Evolutionary conservation across 1,140 invertebrate species (phyloP).

Genomic region (Bombus huntii): DNA sequence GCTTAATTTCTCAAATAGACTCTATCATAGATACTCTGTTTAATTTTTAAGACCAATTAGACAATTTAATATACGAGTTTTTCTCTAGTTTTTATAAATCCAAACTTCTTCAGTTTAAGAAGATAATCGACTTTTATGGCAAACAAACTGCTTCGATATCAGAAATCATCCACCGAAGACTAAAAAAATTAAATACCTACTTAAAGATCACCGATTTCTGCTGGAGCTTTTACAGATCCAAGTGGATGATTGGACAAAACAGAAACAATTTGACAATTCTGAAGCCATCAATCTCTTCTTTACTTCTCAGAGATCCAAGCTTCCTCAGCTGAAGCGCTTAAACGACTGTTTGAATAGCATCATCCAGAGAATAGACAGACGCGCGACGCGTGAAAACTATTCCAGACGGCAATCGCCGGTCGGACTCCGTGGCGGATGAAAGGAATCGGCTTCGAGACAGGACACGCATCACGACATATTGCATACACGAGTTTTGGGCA

Average conservation of each 20-base stretch:
- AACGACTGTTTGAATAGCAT: no score
- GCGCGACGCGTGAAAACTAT: not conserved
- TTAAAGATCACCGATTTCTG: no score
- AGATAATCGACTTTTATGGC: not conserved
- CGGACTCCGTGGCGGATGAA: not conserved
- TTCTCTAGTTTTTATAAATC: not conserved
- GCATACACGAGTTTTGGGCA: conserved; percentile 69
- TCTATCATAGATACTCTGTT: not conserved
- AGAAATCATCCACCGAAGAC: not conserved
- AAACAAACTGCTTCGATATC: not conserved
- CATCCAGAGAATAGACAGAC: not conserved
- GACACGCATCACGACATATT: conserved; percentile 75
- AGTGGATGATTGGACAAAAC: no score
- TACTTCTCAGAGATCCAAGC: not conserved
- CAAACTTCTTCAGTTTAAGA: not conserved
- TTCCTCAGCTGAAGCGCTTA: not conserved
- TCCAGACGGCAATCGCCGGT: not conserved
- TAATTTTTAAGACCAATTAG: not conserved
- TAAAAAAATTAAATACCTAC: no score
- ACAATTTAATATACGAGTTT: not conserved
- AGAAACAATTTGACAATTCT: no score
- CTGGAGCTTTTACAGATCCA: no score
- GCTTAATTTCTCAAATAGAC: no score
- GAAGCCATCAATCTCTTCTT: no score
- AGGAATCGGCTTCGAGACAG: conserved; percentile 8